phyloP scores from a whole-genome alignment of 2,888 invertebrate species.

The Diarsia mendica region DNA sequence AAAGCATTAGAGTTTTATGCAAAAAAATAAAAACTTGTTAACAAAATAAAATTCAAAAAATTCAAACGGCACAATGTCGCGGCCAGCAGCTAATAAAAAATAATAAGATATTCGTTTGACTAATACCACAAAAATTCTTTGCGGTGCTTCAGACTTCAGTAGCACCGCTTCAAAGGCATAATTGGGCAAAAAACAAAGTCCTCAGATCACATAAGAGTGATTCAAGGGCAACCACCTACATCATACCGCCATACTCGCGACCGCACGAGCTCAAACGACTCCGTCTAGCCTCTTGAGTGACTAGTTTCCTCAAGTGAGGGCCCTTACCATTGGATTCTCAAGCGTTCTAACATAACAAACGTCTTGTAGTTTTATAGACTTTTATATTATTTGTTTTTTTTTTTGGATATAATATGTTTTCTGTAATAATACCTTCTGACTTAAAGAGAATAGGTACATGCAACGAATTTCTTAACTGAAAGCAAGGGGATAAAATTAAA shows the following conservation, averaged over 20 bases:
- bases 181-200: slow-evolving; percentile 38
- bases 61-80: too few species aligned
- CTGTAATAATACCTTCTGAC: neutral
- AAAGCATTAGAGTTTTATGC: too few species aligned
- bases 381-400: slow-evolving; percentile 21
- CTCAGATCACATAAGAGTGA: slow-evolving; percentile 30
- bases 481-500: neutral
- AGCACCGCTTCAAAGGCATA: slow-evolving; percentile 25
- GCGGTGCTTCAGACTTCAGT: neutral
- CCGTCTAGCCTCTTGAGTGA: slow-evolving; percentile 51
- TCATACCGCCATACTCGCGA: slow-evolving; percentile 35
- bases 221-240: slow-evolving; percentile 45
- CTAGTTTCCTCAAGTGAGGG: slow-evolving; percentile 55
- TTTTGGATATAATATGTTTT: too few species aligned
- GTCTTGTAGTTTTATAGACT: slow-evolving; percentile 27
- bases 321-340: slow-evolving; percentile 48
- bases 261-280: slow-evolving; percentile 55
- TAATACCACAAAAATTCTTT: neutral
- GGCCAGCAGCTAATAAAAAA: too few species aligned
- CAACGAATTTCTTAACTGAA: neutral
- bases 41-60: too few species aligned
- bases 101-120: neutral
- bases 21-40: too few species aligned
- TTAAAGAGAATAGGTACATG: neutral
- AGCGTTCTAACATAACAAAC: slow-evolving; percentile 48